phyloP scores from a whole-genome alignment of 2,888 invertebrate genomes.

The Strigamia transsilvanica region DNA sequence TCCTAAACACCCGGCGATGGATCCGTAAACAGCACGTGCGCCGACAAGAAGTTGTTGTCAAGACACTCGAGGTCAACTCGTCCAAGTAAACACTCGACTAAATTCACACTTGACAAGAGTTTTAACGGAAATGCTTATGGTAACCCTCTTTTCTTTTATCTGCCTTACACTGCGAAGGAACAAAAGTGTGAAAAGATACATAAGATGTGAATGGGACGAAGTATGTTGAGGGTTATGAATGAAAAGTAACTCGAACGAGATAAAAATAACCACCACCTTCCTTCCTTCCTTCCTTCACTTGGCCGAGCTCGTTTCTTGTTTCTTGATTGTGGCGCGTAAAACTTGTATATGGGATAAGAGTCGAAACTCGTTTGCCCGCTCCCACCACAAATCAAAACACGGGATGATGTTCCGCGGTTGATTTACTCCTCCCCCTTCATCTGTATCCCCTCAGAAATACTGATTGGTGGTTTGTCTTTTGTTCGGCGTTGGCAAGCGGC shows the following conservation, averaged over 20 bases:
- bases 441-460: constrained; percentile 27
- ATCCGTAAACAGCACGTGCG: constrained; percentile 34
- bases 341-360: constrained; percentile 5
- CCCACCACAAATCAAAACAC: constrained; percentile 24
- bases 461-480: constrained; percentile 38
- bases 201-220: constrained; percentile 3
- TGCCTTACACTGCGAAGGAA: neutral
- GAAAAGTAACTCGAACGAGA: neutral
- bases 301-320: neutral
- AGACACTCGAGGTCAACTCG: constrained; percentile 29
- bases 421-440: constrained; percentile 26
- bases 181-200: constrained; percentile 31
- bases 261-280: constrained; percentile 10
- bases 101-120: constrained; percentile 27
- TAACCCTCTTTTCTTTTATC: constrained; percentile 23
- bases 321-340: neutral
- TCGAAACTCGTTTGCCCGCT: constrained; percentile 8
- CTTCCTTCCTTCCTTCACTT: neutral
- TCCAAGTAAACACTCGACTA: constrained; percentile 14
- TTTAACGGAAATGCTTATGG: constrained; percentile 9
- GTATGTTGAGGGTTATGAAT: neutral
- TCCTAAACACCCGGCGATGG: constrained; percentile 9
- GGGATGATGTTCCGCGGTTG: constrained; percentile 18
- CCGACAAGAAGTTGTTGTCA: constrained; percentile 12
- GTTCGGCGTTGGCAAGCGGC: constrained; percentile 17